Evolutionary conservation across 1,140 invertebrate genomes (phyloP), one percentile per base, ranked within the genome.

Genomic region (Acyrthosiphon pisum): DNA sequence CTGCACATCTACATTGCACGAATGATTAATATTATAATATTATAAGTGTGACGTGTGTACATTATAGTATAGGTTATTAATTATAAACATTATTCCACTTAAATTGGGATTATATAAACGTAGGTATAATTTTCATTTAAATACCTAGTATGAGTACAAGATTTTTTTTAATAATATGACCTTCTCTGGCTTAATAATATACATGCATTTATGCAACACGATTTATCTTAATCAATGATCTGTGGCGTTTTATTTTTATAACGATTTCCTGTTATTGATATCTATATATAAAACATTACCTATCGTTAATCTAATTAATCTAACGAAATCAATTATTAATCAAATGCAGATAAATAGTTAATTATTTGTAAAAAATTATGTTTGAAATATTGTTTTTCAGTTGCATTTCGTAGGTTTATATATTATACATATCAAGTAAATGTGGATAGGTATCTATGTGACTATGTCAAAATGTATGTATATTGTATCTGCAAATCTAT

Each of bases 141-240:
- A 86, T 76, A 76, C 60, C 6, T 76, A 18, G 50, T 53, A n/a
- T 76, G 18, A 14, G 30, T 76, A 76, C 30, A n/a, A n/a, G 60
- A 76, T 68, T n/a, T 76, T 76, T 76, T 56, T 56, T n/a, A 6
- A 30, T 26, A 20, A 30, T 44, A 20, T 86, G 84, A 86, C 84
- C 84, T 86, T 86, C 84, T 86, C 44, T 44, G 14, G 6, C 30
- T 86, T 46, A 86, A 86, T n/a, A 86, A 44, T 44, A 46, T 18
- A 3, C 6, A n/a, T n/a, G 83, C 30, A 86, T 46, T 46, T 44
- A 86, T 46, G 44, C 41, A 46, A 86, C 22, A 26, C 1, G 30
- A 76, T 76, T 76, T 86, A 86, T 86, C 84, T 46, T 6, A 86
- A 86, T 86, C 44, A 76, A 76, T 76, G 60, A 76, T 86, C 37